Base-by-base conservation (phyloP, 2,888 invertebrate genomes). In the Polylopha cassiicola region DNA sequence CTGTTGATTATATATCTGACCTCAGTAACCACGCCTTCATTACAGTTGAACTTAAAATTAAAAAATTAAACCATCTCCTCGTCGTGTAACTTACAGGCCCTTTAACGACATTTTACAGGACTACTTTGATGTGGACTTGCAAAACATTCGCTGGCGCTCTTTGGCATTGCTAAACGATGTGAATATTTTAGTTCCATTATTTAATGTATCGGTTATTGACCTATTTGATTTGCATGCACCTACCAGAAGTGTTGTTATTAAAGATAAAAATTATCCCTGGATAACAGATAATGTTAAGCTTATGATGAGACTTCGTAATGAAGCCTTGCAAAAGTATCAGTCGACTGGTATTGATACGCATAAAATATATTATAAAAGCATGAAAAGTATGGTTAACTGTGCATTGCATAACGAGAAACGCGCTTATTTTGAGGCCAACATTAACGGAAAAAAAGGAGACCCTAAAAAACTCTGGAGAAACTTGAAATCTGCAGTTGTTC, bases 21-120 rank as follows among this genome's bases (percentile, higher is more conserved):
- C 43, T 48, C 5, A 39, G 44, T 9, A 38, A 26, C 6, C 48
- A 50, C 21, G 41, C 46, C 2, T 29, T 50, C 2, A 13, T 47
- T 2, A 27, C 29, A 2, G 21, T 14, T 21, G 14, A 21, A 6
- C 6, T 44, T 3, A 29, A 32, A 5, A 14, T 46, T 8, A 39
- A 27, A 30, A 48, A 42, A 31, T 10, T 3, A 39, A 42, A 20
- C 7, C 13, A 3, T 15, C 9, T 2, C 37, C 37, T 5, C 18
- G 9, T 5, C 7, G 17, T 10, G 10, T 43, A 10, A 14, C 18
- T 3, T 42, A 15, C 10, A 21, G 45, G 4, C 39, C 43, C 3
- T 6, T 47, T 4, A 45, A 44, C 9, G 18, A 38, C 10, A 47
- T 47, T n/a, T 7, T 31, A 22, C 1, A 17, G 1, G 8, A 26